Evolutionary conservation across 2,888 invertebrate genomes (phyloP).

Genomic region (Kuschelorhynchus macadamiae): DNA sequence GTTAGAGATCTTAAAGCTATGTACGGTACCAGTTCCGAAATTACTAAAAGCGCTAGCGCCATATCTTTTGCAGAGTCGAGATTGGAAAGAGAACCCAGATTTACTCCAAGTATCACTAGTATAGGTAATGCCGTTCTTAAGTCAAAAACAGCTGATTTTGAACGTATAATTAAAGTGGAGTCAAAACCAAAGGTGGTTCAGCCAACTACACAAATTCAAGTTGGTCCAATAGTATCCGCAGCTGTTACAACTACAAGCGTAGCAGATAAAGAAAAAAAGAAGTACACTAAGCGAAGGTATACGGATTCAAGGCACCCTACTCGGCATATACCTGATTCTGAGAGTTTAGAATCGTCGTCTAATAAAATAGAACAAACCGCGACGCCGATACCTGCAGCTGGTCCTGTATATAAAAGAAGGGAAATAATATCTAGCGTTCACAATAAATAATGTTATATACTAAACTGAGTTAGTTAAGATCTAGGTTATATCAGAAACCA

Average conservation of each 20-base stretch:
- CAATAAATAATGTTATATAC: conserved; percentile 61
- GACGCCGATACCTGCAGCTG: conserved; percentile 48
- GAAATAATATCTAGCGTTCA: conserved; percentile 87
- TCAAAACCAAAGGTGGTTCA: conserved; percentile 69
- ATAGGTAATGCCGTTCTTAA: conserved; percentile 77
- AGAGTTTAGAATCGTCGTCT: conserved; percentile 65
- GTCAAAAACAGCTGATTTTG: conserved; percentile 79
- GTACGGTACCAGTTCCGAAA: conserved; percentile 42
- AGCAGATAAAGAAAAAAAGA: conserved; percentile 70
- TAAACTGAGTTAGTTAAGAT: too few relatives aligned
- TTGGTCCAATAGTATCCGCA: conserved; percentile 59
- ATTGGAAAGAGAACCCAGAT: conserved; percentile 64
- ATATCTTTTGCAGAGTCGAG: conserved; percentile 23
- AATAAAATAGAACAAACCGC: conserved; percentile 22
- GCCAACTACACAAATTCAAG: conserved; percentile 56
- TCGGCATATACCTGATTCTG: conserved; percentile 72
- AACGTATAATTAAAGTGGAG: conserved; percentile 72
- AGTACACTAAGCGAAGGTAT: conserved; percentile 74
- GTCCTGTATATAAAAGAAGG: conserved; percentile 82
- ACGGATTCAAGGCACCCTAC: conserved; percentile 75
- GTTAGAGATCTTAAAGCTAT: conserved; percentile 53
- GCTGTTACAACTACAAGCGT: conserved; percentile 48
- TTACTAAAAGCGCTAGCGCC: conserved; percentile 47
- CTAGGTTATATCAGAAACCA: too few relatives aligned
- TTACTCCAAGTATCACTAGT: conserved; percentile 75